Conservation (phyloP, 2,888 invertebrate species). For the Baronia brevicornis region DNA sequence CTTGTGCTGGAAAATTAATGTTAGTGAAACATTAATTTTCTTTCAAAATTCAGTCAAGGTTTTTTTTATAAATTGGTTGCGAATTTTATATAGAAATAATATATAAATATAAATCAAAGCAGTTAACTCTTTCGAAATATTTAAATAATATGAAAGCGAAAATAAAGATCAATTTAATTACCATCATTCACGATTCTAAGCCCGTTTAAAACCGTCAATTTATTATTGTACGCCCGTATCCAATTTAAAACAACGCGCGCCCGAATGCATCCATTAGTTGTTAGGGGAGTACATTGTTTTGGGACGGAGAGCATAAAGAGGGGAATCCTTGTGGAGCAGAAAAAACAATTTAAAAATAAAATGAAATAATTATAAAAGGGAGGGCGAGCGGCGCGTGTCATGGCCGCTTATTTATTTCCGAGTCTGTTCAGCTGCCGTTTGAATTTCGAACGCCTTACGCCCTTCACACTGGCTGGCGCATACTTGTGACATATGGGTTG, state of each 20-base stretch:
- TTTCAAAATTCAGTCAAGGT: too few species aligned
- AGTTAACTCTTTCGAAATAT: neutral
- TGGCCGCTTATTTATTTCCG: conserved; percentile 63
- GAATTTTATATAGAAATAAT: neutral
- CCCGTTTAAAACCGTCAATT: conserved; percentile 70
- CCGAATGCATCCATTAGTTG: conserved; percentile 39
- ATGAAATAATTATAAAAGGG: conserved; percentile 72
- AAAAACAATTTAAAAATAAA: conserved; percentile 76
- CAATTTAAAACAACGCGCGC: conserved; percentile 74
- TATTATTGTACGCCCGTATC: conserved; percentile 75
- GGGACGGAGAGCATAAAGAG: conserved; percentile 52
- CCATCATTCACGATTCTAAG: conserved; percentile 65
- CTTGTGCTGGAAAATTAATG: too few species aligned
- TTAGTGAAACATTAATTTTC: too few species aligned
- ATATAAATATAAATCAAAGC: conserved; percentile 2
- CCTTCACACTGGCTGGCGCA: conserved; percentile 27
- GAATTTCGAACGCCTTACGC: conserved; percentile 45
- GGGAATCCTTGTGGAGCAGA: conserved; percentile 66
- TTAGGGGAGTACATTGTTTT: conserved; percentile 61
- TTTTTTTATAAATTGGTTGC: too few species aligned
- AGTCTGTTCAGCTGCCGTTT: conserved; percentile 62
- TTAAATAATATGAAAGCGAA: conserved; percentile 29
- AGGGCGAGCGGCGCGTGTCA: conserved; percentile 68
- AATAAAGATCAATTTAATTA: conserved; percentile 68
- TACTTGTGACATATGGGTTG: conserved; percentile 48